phyloP scores from a whole-genome alignment of 2,113 vertebrate species.

The Poicephalus gulielmi region DNA sequence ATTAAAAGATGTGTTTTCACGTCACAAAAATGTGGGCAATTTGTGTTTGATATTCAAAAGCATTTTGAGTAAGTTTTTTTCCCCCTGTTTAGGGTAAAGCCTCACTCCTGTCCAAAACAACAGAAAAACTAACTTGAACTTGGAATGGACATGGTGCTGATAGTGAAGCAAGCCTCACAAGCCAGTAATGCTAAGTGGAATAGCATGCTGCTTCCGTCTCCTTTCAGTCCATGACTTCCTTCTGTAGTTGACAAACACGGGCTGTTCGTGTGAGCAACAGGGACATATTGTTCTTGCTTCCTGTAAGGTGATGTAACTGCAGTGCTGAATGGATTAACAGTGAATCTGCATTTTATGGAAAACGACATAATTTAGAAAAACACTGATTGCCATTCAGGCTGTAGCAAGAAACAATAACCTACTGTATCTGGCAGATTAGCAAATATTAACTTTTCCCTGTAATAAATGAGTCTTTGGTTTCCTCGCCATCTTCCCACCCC shows the following conservation, averaged over 20 bases:
- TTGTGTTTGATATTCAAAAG: background rate
- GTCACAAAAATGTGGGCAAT: background rate
- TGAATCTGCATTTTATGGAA: conserved; percentile 27
- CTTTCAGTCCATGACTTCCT: conserved; percentile 31
- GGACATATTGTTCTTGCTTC: conserved; percentile 61
- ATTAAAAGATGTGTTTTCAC: background rate
- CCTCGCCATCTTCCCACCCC: conserved; percentile 25
- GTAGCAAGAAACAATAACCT: conserved; percentile 13
- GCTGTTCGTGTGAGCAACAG: conserved; percentile 43
- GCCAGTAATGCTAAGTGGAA: conserved; percentile 28
- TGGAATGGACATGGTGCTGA: background rate
- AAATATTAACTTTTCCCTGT: conserved; percentile 58
- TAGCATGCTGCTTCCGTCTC: conserved; percentile 49
- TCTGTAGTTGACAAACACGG: conserved; percentile 39
- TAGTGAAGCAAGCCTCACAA: background rate
- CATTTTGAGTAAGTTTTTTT: background rate
- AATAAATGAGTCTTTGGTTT: conserved; percentile 34
- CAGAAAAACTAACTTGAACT: background rate
- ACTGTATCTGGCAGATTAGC: conserved; percentile 28
- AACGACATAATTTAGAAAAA: conserved; percentile 36
- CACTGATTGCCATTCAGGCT: background rate
- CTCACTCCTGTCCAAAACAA: background rate
- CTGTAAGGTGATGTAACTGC: conserved; percentile 42
- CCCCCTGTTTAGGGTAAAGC: background rate
- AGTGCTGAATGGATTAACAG: conserved; percentile 16